A percentile compares a stretch with the other conserved stretches of the same genome.
Conservation (phyloP, 2,888 invertebrate genomes). For the Nomada fabriciana region DNA sequence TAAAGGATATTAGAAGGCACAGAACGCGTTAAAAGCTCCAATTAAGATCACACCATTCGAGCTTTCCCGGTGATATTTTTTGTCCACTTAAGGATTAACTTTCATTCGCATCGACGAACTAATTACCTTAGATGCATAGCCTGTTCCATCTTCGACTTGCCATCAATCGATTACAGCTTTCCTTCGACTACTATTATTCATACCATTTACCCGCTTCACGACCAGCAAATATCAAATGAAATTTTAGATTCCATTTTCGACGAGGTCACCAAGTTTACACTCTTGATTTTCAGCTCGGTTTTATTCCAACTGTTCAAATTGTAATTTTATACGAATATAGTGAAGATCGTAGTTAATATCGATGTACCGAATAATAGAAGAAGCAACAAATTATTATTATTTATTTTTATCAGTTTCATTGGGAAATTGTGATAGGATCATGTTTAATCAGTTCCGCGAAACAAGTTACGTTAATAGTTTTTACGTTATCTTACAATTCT, state of each 20-base stretch:
- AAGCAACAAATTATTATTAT: neutral
- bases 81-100: conserved; percentile 21
- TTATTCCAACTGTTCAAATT: neutral
- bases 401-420: neutral
- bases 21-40: neutral
- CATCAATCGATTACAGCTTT: conserved; percentile 31
- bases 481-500: too few species aligned
- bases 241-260: conserved; percentile 31
- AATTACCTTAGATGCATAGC: conserved; percentile 31
- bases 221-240: conserved; percentile 19
- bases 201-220: conserved; percentile 13
- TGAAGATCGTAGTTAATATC: neutral
- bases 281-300: conserved; percentile 1
- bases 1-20: neutral
- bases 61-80: neutral
- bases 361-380: neutral
- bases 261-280: neutral
- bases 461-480: too few species aligned
- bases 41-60: neutral
- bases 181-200: conserved; percentile 6
- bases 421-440: neutral
- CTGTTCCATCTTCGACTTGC: neutral
- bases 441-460: too few species aligned
- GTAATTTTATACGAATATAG: neutral
- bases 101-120: neutral